Conservation (phyloP, 1,140 invertebrate genomes). For the Philopotamus ludificatus region DNA sequence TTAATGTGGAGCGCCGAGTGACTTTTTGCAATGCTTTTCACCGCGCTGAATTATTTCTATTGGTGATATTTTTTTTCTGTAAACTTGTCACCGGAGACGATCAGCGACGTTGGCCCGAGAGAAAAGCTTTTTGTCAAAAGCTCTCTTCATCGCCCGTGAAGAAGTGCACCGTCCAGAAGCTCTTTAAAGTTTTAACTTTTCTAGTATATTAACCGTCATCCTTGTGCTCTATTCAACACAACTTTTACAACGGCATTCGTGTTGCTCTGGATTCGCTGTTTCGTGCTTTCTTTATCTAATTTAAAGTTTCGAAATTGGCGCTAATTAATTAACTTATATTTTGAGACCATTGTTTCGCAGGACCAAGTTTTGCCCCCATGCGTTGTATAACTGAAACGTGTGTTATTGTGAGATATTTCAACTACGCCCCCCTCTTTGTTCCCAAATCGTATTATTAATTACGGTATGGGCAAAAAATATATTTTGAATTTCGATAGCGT, state of each 20-base stretch:
- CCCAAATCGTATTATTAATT: neutral
- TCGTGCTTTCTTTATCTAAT: slow-evolving; percentile 14
- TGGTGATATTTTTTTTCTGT: neutral
- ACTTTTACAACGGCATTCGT: neutral
- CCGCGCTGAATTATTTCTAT: no score
- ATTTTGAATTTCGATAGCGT: neutral
- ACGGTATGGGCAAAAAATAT: neutral
- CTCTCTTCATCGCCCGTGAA: neutral
- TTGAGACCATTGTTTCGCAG: neutral
- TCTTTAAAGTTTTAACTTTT: slow-evolving; percentile 17
- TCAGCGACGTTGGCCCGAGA: neutral
- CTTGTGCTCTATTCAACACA: neutral
- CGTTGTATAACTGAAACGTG: neutral
- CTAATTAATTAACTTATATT: slow-evolving; percentile 27
- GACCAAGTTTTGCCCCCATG: neutral
- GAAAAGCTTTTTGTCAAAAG: slow-evolving; percentile 26
- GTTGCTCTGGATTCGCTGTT: neutral
- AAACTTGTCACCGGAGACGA: slow-evolving; percentile 10
- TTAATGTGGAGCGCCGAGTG: no score
- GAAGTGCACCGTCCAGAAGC: neutral
- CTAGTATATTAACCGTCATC: neutral
- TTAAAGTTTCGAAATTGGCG: slow-evolving; percentile 11
- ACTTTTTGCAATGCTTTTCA: no score
- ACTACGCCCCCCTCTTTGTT: neutral
- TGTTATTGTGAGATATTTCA: neutral